Evolutionary conservation across 2,113 vertebrate species (phyloP).

Genomic region (Illadopsis cleaveri): DNA sequence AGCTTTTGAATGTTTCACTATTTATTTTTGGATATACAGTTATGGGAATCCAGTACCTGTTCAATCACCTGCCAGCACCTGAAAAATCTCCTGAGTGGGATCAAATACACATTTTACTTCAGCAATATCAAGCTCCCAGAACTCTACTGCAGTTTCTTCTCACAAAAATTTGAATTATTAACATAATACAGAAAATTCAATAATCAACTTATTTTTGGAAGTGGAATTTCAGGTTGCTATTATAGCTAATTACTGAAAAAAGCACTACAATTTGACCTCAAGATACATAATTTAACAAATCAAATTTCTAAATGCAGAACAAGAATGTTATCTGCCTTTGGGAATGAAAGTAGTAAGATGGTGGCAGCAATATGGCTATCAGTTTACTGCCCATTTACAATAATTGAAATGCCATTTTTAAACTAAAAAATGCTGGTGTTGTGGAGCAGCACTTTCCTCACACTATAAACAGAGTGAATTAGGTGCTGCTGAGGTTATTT

Average conservation of each 20-base stretch:
- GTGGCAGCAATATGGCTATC: neutral
- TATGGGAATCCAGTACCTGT: neutral
- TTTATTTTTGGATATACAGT: neutral
- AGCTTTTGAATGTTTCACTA: neutral
- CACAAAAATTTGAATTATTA: neutral
- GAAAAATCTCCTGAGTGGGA: neutral
- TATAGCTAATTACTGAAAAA: neutral
- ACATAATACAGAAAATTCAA: neutral
- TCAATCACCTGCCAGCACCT: neutral
- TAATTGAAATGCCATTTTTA: neutral
- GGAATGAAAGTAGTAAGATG: neutral
- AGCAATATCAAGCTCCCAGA: neutral
- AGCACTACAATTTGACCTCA: neutral
- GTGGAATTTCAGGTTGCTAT: neutral
- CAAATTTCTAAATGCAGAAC: neutral
- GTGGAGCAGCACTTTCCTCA: neutral
- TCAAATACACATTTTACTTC: slow-evolving; percentile 21
- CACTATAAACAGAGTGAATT: neutral
- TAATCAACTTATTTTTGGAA: neutral
- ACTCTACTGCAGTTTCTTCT: neutral
- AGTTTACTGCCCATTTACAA: neutral
- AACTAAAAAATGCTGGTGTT: neutral
- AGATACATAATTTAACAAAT: neutral
- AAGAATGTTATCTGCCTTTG: neutral
- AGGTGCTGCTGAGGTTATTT: neutral